Evolutionary conservation across 2,888 invertebrate genomes (phyloP).

Genomic region (Tuta absoluta): DNA sequence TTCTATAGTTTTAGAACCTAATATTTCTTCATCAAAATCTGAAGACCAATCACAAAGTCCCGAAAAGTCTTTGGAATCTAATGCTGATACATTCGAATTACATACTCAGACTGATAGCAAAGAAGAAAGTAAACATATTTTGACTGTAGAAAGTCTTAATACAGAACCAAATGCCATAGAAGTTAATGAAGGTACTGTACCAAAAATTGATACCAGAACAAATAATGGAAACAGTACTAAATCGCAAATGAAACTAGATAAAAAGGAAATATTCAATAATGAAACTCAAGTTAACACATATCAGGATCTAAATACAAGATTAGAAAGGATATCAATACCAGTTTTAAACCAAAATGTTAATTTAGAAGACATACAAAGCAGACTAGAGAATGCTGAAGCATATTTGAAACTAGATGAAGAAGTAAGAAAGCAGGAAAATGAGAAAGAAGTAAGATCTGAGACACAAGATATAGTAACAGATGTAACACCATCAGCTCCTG

Average conservation of each 20-base stretch:
- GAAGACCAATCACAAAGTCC: neutral
- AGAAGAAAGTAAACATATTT: neutral
- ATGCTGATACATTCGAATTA: neutral
- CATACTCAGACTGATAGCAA: neutral
- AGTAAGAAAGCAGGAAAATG: neutral
- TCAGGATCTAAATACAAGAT: conserved; percentile 43
- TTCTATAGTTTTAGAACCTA: neutral
- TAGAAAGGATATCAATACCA: conserved; percentile 44
- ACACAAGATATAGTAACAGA: conserved; percentile 32
- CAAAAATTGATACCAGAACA: conserved; percentile 6
- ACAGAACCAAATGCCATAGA: neutral
- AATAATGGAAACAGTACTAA: neutral
- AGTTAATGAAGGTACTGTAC: neutral
- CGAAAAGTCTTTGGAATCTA: neutral
- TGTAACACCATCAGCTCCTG: conserved; percentile 63
- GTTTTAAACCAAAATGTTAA: conserved; percentile 29
- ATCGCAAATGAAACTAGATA: neutral
- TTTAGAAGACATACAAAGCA: conserved; percentile 38
- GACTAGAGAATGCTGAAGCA: conserved; percentile 36
- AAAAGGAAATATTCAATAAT: neutral
- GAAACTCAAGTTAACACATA: conserved; percentile 34
- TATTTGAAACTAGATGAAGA: conserved; percentile 30
- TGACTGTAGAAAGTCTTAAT: neutral
- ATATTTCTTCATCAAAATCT: neutral
- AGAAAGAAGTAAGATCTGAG: neutral